phyloP scores from a whole-genome alignment of 2,888 invertebrate genomes.

The Onthophagus sagittarius region DNA sequence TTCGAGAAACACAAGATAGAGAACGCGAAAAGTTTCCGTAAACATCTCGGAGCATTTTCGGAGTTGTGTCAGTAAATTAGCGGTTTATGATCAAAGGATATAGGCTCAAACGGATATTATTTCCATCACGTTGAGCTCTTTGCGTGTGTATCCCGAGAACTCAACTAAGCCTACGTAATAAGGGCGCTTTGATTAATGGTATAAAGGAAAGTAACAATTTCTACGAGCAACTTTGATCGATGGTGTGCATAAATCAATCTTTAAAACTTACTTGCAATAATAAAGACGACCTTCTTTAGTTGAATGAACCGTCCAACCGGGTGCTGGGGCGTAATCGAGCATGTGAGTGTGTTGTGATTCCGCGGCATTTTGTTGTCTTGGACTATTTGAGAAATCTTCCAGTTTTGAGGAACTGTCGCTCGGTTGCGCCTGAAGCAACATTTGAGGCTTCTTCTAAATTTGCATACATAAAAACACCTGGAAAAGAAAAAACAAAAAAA shows the following conservation, averaged over 20 bases:
- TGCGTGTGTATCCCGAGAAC: neutral
- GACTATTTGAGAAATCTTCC: conserved; percentile 17
- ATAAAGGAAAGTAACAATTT: neutral
- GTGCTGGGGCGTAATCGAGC: conserved; percentile 50
- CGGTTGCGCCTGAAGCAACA: conserved; percentile 37
- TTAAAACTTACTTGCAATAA: conserved; percentile 81
- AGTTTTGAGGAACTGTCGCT: conserved; percentile 32
- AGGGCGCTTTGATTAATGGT: neutral
- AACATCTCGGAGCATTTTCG: neutral
- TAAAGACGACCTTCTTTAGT: conserved; percentile 78
- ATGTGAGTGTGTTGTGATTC: conserved; percentile 39
- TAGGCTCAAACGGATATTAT: neutral
- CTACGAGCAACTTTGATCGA: neutral
- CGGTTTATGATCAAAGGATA: neutral
- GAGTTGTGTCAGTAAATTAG: neutral
- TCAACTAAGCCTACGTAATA: neutral
- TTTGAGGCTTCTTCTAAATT: conserved; percentile 19
- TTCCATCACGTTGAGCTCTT: neutral
- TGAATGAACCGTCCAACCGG: conserved; percentile 75
- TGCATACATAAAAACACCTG: conserved; percentile 7
- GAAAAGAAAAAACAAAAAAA: neutral
- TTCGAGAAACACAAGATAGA: too few relatives aligned
- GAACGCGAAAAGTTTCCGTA: too few relatives aligned
- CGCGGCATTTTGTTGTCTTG: conserved; percentile 24
- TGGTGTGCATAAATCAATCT: neutral